A percentile compares a stretch with the other conserved stretches of the same genome.
These are phyloP conservation scores for Centropyge bicolor DNA, from an alignment of 2,797 vertebrate species.

Conservation along the genomic window DNA sequence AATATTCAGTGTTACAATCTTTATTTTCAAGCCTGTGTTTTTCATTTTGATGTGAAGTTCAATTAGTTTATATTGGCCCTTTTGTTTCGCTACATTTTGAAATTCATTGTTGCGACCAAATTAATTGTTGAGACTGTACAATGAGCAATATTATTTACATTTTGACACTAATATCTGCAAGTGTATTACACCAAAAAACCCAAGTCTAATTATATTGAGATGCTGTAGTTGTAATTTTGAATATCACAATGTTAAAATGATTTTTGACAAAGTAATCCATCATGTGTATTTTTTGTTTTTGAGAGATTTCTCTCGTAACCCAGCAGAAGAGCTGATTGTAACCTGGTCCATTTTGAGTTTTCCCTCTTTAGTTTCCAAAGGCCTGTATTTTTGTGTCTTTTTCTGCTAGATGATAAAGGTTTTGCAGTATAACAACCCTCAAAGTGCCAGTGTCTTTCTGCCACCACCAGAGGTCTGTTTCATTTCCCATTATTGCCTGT, in stretches of 20 bases:
- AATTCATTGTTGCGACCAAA: not conserved
- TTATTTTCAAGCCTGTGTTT: not conserved
- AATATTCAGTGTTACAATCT: not conserved
- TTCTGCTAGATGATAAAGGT: slow-evolving; percentile 89
- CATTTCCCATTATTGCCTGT: slow-evolving; percentile 77
- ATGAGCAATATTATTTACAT: not conserved
- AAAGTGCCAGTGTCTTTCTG: slow-evolving; percentile 86
- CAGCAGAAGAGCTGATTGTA: not conserved
- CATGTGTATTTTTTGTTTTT: not conserved
- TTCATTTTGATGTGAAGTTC: not conserved
- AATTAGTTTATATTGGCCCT: not conserved
- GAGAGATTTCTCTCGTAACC: not conserved
- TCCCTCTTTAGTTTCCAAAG: slow-evolving; percentile 71
- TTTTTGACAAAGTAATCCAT: not conserved
- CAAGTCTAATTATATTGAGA: not conserved
- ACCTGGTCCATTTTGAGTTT: slow-evolving; percentile 10
- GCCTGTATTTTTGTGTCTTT: slow-evolving; percentile 77
- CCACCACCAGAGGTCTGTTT: slow-evolving; percentile 88
- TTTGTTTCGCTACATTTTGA: not conserved
- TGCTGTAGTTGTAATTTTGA: not conserved
- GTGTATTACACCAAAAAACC: not conserved
- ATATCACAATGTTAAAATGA: not conserved
- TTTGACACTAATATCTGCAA: not conserved
- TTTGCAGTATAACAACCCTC: slow-evolving; percentile 89
- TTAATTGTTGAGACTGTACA: not conserved